Percentiles rank a stretch among this genome's conserved stretches.
Conservation (phyloP, 2,888 invertebrate species). For the Pachydiplax longipennis region DNA sequence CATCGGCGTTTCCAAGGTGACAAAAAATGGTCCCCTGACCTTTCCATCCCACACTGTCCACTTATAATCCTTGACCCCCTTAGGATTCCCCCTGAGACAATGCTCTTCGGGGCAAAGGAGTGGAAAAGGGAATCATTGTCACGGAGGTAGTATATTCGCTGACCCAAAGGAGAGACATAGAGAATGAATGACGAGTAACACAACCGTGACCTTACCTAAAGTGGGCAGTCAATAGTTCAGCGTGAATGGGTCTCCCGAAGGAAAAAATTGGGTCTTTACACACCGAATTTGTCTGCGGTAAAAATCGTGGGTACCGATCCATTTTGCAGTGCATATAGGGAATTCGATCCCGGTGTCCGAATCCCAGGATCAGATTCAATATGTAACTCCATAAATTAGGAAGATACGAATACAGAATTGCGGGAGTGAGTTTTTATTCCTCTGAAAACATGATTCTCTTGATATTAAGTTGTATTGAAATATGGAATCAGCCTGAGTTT, state of each 20-base stretch:
- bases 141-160: background rate
- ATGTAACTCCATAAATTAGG: no score
- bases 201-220: constrained; percentile 11
- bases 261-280: no score
- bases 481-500: no score
- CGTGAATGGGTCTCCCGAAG: background rate
- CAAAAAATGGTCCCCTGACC: background rate
- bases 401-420: no score
- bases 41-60: background rate
- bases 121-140: background rate
- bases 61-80: background rate
- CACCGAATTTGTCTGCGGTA: no score
- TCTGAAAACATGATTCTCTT: no score
- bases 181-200: background rate
- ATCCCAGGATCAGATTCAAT: no score
- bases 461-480: no score
- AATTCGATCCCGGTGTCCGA: no score
- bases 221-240: background rate
- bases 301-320: no score
- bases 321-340: no score
- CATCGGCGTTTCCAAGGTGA: background rate
- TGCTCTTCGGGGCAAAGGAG: background rate
- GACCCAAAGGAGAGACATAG: background rate
- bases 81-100: background rate
- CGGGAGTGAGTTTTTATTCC: no score